phyloP scores from a whole-genome alignment of 2,888 invertebrate species.

The Opisthograptis luteolata region DNA sequence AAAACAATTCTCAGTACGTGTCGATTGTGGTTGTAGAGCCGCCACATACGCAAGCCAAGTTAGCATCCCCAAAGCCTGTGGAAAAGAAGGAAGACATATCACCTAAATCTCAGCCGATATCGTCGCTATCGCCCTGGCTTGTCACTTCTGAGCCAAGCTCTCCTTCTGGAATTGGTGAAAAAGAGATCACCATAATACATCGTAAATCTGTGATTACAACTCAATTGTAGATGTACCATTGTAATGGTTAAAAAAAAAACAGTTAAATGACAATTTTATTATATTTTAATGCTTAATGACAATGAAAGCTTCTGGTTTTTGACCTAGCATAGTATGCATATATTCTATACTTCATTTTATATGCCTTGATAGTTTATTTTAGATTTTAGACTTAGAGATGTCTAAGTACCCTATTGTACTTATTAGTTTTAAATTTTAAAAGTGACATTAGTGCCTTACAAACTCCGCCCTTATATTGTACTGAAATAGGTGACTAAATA shows the following conservation, averaged over 20 bases:
- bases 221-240: constrained; percentile 80
- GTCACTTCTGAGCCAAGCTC: constrained; percentile 90
- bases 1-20: constrained; percentile 76
- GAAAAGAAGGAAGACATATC: constrained; percentile 79
- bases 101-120: constrained; percentile 85
- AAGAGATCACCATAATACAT: constrained; percentile 88
- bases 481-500: constrained; percentile 15
- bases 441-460: constrained; percentile 19
- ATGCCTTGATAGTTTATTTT: constrained; percentile 5
- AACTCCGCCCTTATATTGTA: constrained; percentile 22
- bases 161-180: constrained; percentile 85
- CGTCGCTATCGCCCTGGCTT: constrained; percentile 92
- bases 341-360: constrained; percentile 10
- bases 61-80: constrained; percentile 74
- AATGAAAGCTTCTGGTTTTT: constrained; percentile 11
- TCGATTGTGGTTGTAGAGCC: constrained; percentile 81
- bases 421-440: constrained; percentile 6
- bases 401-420: constrained; percentile 23
- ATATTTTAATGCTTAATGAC: constrained; percentile 30
- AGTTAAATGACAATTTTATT: constrained; percentile 34
- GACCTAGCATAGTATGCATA: constrained; percentile 7
- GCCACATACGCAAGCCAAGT: constrained; percentile 64
- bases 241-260: not conserved
- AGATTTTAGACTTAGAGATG: constrained; percentile 10
- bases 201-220: constrained; percentile 95